Percentiles rank a stretch among this genome's conserved stretches.
phyloP scores from a whole-genome alignment of 2,888 invertebrate genomes.

The Coenonympha arcania region DNA sequence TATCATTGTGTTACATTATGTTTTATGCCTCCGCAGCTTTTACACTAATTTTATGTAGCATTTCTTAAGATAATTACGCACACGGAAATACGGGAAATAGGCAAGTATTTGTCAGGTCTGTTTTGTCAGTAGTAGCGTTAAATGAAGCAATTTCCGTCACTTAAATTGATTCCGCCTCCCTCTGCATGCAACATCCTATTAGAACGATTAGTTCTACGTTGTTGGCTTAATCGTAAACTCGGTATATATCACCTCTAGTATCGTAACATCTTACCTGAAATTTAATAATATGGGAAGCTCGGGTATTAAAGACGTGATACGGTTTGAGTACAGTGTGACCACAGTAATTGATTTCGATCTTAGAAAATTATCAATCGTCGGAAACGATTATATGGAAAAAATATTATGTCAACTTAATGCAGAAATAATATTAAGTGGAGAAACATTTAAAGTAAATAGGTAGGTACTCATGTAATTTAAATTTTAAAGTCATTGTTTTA shows the following conservation, averaged over 20 bases:
- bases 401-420: too few relatives aligned
- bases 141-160: slow-evolving; percentile 55
- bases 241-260: not conserved
- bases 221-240: slow-evolving; percentile 22
- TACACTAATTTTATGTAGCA: too few relatives aligned
- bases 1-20: too few relatives aligned
- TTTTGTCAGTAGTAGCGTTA: slow-evolving; percentile 48
- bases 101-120: slow-evolving; percentile 37
- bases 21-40: too few relatives aligned
- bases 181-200: slow-evolving; percentile 26
- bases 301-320: too few relatives aligned
- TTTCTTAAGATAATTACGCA: slow-evolving; percentile 3
- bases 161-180: slow-evolving; percentile 46
- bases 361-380: too few relatives aligned
- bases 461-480: too few relatives aligned
- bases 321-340: too few relatives aligned
- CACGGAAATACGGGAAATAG: slow-evolving; percentile 29
- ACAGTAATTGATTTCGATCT: too few relatives aligned
- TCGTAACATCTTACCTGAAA: not conserved
- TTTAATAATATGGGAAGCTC: not conserved
- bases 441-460: too few relatives aligned
- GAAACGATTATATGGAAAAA: too few relatives aligned
- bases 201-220: slow-evolving; percentile 24
- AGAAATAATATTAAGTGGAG: too few relatives aligned
- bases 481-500: not conserved